phyloP scores from a whole-genome alignment of 2,888 invertebrate species.

The Chymomyza amoena region DNA sequence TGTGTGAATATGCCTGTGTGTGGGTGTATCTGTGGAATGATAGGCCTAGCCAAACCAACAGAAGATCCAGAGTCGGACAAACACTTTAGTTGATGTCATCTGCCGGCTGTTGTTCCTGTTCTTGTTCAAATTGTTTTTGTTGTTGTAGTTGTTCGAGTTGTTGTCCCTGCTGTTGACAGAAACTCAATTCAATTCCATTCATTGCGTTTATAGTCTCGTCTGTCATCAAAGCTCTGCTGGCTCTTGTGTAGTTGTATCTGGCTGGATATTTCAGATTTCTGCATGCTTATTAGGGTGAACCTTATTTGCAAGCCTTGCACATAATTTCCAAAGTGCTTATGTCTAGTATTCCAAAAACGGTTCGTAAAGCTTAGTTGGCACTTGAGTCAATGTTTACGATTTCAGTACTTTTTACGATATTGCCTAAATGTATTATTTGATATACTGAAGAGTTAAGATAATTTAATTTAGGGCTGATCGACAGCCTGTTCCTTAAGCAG shows the following conservation, averaged over 20 bases:
- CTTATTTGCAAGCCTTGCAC: neutral
- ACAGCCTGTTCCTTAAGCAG: no score
- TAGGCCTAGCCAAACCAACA: neutral
- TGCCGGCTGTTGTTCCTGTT: conserved; percentile 16
- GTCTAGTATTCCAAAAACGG: neutral
- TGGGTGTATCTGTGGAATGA: conserved; percentile 1
- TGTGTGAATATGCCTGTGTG: neutral
- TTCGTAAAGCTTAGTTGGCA: neutral
- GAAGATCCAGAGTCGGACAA: conserved; percentile 19
- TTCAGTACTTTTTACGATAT: no score
- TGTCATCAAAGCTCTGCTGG: conserved; percentile 39
- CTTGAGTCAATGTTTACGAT: no score
- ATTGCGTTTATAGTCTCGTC: conserved; percentile 23
- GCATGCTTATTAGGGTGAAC: neutral
- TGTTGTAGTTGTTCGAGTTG: conserved; percentile 11
- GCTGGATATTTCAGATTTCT: neutral
- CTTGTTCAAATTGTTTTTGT: neutral
- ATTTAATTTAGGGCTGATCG: no score
- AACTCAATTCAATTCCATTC: conserved; percentile 33
- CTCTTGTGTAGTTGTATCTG: neutral
- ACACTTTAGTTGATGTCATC: conserved; percentile 16
- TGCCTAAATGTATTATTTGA: no score
- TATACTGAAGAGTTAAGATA: no score
- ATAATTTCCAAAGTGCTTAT: neutral
- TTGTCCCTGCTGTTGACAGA: conserved; percentile 42